These are phyloP conservation scores for Brachyptera putata DNA, from an alignment of 2,888 invertebrate genomes.

Conservation along the genomic window DNA sequence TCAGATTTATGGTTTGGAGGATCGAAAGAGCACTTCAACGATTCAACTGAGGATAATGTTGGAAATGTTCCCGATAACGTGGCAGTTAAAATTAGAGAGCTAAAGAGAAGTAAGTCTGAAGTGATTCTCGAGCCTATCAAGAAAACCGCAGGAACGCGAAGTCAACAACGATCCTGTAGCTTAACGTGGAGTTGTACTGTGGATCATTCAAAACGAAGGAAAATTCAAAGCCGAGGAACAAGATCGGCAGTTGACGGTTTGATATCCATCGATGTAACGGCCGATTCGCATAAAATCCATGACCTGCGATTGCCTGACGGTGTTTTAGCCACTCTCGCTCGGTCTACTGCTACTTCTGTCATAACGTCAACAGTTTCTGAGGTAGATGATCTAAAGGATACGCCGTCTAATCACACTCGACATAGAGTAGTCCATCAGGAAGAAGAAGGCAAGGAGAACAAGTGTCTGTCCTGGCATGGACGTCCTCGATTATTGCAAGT, in stretches of 20 bases:
- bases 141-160: conserved; percentile 38
- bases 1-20: conserved; percentile 47
- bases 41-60: conserved; percentile 51
- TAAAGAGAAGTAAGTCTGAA: conserved; percentile 64
- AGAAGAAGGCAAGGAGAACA: conserved; percentile 44
- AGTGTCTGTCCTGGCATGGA: conserved; percentile 44
- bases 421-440: too few species aligned
- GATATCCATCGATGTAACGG: neutral
- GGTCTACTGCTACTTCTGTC: conserved; percentile 39
- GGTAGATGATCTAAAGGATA: conserved; percentile 40
- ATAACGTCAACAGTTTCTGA: conserved; percentile 37
- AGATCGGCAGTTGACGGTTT: neutral
- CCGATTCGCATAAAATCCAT: conserved; percentile 36
- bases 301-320: conserved; percentile 49
- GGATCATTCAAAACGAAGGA: neutral
- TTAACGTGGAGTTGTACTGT: conserved; percentile 62
- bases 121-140: conserved; percentile 43
- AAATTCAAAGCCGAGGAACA: neutral
- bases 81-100: conserved; percentile 46
- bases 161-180: conserved; percentile 63
- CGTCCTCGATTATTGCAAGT: conserved; percentile 52
- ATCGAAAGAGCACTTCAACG: too few species aligned
- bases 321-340: conserved; percentile 44
- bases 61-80: conserved; percentile 54
- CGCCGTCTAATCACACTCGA: neutral